These are phyloP conservation scores for Diabrotica balteata DNA, from an alignment of 2,888 invertebrate species.

Conservation along the genomic window DNA sequence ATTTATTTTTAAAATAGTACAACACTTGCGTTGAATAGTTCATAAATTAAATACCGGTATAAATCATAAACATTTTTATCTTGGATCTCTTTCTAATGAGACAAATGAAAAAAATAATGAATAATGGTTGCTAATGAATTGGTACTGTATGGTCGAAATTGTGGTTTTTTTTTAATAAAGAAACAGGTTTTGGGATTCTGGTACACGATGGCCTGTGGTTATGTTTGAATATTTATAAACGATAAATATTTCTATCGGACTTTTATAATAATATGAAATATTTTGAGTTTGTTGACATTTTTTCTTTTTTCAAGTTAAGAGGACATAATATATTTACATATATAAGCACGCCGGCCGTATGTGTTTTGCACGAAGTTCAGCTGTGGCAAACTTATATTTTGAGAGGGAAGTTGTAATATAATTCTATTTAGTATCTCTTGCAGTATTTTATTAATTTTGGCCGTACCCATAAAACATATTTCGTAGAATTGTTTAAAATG, in stretches of 20 bases:
- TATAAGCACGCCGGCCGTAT: too few species aligned
- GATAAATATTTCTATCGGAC: constrained; percentile 2
- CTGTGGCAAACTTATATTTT: too few species aligned
- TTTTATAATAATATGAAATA: too few species aligned
- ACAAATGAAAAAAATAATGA: constrained; percentile 5
- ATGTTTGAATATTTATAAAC: constrained; percentile 7
- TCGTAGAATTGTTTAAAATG: too few species aligned
- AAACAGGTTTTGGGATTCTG: constrained; percentile 12
- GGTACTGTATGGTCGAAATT: neutral
- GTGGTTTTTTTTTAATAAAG: neutral
- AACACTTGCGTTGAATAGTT: neutral
- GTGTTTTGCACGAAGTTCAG: too few species aligned
- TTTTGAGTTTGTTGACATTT: too few species aligned
- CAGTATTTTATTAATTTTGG: too few species aligned
- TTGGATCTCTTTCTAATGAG: constrained; percentile 9
- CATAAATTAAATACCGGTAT: constrained; percentile 3
- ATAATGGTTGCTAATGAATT: constrained; percentile 1
- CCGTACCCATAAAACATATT: too few species aligned
- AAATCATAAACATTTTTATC: constrained; percentile 7
- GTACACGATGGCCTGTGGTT: constrained; percentile 7
- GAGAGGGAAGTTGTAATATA: too few species aligned
- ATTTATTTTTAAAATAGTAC: constrained; percentile 3
- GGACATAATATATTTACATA: too few species aligned
- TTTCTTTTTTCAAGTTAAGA: too few species aligned
- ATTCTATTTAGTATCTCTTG: too few species aligned